These are phyloP conservation scores for Streptopelia turtur DNA, from an alignment of 2,797 vertebrate species.

Conservation along the genomic window DNA sequence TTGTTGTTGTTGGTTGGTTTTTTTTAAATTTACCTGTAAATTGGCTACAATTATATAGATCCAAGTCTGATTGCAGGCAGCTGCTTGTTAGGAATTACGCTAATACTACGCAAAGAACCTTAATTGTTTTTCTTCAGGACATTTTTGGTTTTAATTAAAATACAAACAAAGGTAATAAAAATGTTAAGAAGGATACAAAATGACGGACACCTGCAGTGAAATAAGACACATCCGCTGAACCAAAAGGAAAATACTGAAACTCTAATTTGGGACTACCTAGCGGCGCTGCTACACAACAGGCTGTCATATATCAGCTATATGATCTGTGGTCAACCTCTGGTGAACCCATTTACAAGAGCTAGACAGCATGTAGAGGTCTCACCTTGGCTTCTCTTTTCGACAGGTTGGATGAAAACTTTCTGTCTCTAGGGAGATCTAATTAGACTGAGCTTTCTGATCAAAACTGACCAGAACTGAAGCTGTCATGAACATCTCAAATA, in stretches of 20 bases:
- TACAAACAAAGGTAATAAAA: not conserved
- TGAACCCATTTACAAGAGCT: not conserved
- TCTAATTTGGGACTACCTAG: not conserved
- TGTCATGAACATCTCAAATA: not conserved
- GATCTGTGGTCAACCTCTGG: not conserved
- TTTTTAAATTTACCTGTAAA: not conserved
- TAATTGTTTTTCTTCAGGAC: not conserved
- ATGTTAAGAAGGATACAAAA: not conserved
- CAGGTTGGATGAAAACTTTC: not conserved
- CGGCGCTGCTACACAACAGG: not conserved
- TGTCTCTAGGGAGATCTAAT: not conserved
- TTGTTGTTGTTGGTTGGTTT: too few species aligned
- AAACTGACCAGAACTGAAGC: not conserved
- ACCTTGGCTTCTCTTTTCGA: not conserved
- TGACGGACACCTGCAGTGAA: not conserved
- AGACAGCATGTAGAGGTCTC: not conserved
- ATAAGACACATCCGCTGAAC: not conserved
- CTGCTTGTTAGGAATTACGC: not conserved
- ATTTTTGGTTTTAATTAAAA: conserved; percentile 29
- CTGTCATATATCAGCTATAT: not conserved
- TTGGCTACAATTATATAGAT: not conserved
- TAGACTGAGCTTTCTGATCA: not conserved
- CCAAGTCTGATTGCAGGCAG: not conserved
- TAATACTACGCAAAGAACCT: not conserved
- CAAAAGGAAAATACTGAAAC: not conserved